Evolutionary conservation across 2,797 vertebrate genomes (phyloP).

Genomic region (Acanthopagrus latus): DNA sequence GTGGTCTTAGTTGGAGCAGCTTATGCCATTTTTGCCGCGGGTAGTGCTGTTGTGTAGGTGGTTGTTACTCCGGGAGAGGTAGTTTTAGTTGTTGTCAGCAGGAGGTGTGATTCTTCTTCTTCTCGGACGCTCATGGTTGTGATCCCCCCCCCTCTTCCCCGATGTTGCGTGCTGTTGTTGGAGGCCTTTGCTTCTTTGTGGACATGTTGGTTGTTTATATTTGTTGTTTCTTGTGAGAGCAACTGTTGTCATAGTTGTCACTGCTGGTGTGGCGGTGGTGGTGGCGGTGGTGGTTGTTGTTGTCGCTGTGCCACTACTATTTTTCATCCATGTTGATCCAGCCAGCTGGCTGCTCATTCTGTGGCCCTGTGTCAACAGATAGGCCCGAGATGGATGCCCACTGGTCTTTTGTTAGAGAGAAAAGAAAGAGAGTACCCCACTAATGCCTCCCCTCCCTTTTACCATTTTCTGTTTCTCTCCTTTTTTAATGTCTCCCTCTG

Average conservation of each 20-base stretch:
- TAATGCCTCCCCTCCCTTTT: slow-evolving; percentile 45
- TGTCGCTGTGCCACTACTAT: slow-evolving; percentile 53
- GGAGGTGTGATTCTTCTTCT: not conserved
- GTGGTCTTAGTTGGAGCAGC: not conserved
- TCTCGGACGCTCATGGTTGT: not conserved
- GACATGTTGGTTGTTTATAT: slow-evolving; percentile 46
- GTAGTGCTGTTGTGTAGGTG: slow-evolving; percentile 1
- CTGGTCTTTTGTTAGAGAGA: slow-evolving; percentile 69
- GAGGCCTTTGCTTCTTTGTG: not conserved
- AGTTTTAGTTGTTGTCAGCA: not conserved
- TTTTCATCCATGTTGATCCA: slow-evolving; percentile 68
- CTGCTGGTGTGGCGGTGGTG: slow-evolving; percentile 9
- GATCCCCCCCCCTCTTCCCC: not conserved
- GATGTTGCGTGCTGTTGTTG: not conserved
- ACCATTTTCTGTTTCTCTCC: slow-evolving; percentile 45
- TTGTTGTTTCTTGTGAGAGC: slow-evolving; percentile 31
- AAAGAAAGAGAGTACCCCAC: slow-evolving; percentile 47
- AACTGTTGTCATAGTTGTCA: slow-evolving; percentile 58
- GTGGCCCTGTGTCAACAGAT: slow-evolving; percentile 76
- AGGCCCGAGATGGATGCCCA: slow-evolving; percentile 76
- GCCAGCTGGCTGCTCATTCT: slow-evolving; percentile 71
- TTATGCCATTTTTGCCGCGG: slow-evolving; percentile 5
- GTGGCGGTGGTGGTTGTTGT: slow-evolving; percentile 11
- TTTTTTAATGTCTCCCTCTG: slow-evolving; percentile 38
- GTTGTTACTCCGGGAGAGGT: slow-evolving; percentile 12